Base-by-base conservation (phyloP, 92 coral and sea anemone species). In the Bergia sp. region DNA sequence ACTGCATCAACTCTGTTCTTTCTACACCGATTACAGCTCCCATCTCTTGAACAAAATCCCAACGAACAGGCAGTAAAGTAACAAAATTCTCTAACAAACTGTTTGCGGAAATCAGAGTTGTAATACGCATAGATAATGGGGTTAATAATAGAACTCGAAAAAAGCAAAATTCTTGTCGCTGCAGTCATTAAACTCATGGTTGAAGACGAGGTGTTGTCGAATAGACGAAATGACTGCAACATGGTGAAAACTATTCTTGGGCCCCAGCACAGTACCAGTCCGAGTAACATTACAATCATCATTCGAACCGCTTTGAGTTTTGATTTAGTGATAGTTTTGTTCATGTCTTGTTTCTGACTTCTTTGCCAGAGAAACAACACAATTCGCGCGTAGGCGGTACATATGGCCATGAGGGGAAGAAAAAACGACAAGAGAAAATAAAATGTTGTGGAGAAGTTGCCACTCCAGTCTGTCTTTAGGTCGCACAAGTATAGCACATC, bases 81-180 rank as follows among this genome's bases (percentile, higher is more conserved):
- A 20, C 43, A 47, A 9, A 37, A 37, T 39, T 74, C 78, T 36
- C 78, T 74, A 47, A 58, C 23, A 41, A 91, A 58, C 42, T 93
- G 93, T 44, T 75, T 81, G 37, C 90, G 90, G 71, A 93, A 93
- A 73, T 81, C 91, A 29, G 85, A 83, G 78, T 88, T 93, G 43
- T 91, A 91, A 86, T 88, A 89, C n/a, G 90, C 88, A 76, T 91
- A 93, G 58, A 93, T 91, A 18, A 91, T n/a, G 21, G 95, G 95
- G 82, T 93, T 93, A 4, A 53, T 81, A 65, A 93, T 58, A 16
- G 93, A 93, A 65, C 92, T 93, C 16, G 88, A 81, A 23, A 84
- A 82, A 3, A 53, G 44, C 38, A 90, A 76, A 50, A 89, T 58
- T 23, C 86, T 76, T 4, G 65, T 78, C 39, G 57, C 45, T 20